phyloP scores from a whole-genome alignment of 2,797 vertebrate species.

The Tenualosa ilisha region DNA sequence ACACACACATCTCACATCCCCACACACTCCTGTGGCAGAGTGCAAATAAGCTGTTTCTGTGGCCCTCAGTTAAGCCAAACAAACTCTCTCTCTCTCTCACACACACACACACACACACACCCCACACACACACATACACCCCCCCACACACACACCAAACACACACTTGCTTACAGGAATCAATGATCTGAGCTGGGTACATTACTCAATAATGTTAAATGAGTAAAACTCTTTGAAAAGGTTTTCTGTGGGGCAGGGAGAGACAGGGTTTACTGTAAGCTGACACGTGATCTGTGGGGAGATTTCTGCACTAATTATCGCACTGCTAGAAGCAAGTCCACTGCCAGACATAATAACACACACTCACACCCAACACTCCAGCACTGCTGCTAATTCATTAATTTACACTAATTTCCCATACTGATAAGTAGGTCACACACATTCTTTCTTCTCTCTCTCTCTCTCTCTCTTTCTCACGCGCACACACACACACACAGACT shows the following conservation, averaged over 20 bases:
- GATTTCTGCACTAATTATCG: background rate
- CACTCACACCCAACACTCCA: background rate
- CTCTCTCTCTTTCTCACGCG: background rate
- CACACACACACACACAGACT: constrained; percentile 1
- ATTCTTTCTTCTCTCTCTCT: background rate
- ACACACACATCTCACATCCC: background rate
- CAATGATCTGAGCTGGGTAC: background rate
- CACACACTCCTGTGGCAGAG: background rate
- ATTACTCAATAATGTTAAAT: background rate
- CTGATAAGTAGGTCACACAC: constrained; percentile 2
- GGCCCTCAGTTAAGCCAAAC: background rate
- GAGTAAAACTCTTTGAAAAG: background rate
- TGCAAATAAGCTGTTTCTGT: constrained; percentile 9
- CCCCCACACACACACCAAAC: background rate
- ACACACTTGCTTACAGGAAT: background rate
- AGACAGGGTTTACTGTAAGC: constrained; percentile 7
- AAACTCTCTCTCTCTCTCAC: background rate
- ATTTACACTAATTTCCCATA: background rate
- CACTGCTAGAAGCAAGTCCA: background rate
- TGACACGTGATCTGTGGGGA: background rate
- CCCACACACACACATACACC: background rate
- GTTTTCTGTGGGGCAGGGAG: background rate
- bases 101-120: background rate
- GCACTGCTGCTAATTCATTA: background rate
- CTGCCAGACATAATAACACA: background rate